Base-by-base conservation (phyloP, 2,797 vertebrate genomes). In the Pogoniulus pusillus region DNA sequence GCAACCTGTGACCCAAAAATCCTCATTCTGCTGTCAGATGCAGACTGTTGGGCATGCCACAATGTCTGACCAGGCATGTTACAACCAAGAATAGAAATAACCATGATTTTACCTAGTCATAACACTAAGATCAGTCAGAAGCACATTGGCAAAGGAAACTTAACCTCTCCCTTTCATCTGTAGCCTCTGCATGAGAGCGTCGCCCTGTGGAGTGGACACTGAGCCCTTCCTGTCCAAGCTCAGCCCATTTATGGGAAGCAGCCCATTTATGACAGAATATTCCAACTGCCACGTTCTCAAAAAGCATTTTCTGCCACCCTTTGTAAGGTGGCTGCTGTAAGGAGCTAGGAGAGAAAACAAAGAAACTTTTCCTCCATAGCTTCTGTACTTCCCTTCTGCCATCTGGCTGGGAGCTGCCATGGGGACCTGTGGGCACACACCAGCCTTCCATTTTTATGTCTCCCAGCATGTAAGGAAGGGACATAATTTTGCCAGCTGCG, bases 311-410 rank as follows among this genome's bases (percentile, higher is more conserved):
- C 9, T 88, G 35, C 59, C 27, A 19, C 54, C 22, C 39, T 43
- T 27, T 65, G 3, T 12, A 43, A 41, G 10, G 2, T 0, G 2
- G 27, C 62, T 70, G 47, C 71, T 80, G 34, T 8, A 9, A 47
- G 70, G 22, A 57, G 53, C 64, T n/a, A 23, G 39, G 47, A 69
- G 47, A 66, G 51, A 16, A 34, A 77, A 82, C 73, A 85, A 90
- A 83, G 80, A 71, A 73, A 79, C 64, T 80, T 90, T 27, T 54
- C 71, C 23, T 54, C 57, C 0, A 0, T 18, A 79, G 75, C 35
- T 66, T 30, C 84, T 65, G 22, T 24, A 18, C 30, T 92, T 89
- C 23, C 26, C 75, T 80, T 65, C 80, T 85, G 76, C 94, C 90
- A 78, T 94, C 91, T 89, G 90, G 29, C 90, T 85, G 83, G 83